phyloP scores from a whole-genome alignment of 2,888 invertebrate genomes.

The Piscicola geometra region DNA sequence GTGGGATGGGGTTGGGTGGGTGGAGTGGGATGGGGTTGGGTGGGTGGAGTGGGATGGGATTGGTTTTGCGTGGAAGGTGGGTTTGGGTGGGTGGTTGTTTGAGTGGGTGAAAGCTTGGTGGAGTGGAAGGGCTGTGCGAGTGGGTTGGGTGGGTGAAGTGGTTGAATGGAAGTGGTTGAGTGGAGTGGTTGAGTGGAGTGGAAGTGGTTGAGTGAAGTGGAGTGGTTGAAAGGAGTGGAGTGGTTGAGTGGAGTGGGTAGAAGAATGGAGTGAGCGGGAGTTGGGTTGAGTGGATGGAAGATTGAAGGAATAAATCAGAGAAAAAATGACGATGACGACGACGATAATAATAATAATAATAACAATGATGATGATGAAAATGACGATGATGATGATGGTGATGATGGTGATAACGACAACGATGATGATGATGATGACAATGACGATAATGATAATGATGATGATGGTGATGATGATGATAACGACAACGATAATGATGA shows the following conservation, averaged over 20 bases:
- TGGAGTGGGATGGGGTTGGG: no score
- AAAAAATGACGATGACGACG: slow-evolving; percentile 4
- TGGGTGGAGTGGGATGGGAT: no score
- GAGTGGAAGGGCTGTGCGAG: no score
- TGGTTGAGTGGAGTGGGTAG: no score
- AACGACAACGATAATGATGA: slow-evolving; percentile 6
- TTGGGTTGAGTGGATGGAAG: not conserved
- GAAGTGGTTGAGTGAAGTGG: not conserved
- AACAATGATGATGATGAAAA: not conserved
- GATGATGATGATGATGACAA: slow-evolving; percentile 28
- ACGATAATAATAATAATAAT: slow-evolving; percentile 10
- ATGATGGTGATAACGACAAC: not conserved
- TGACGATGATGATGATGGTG: slow-evolving; percentile 5
- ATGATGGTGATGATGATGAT: slow-evolving; percentile 21
- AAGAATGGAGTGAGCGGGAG: no score
- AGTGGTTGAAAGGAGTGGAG: not conserved
- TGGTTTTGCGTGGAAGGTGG: no score
- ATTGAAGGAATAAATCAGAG: slow-evolving; percentile 7
- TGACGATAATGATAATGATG: slow-evolving; percentile 11
- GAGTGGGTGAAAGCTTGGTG: not conserved
- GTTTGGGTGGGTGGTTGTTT: no score
- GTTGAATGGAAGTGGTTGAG: no score
- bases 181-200: no score
- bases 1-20: no score
- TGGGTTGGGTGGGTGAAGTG: no score